Conservation (phyloP, 2,113 vertebrate species). For the Chaetops frenatus region DNA sequence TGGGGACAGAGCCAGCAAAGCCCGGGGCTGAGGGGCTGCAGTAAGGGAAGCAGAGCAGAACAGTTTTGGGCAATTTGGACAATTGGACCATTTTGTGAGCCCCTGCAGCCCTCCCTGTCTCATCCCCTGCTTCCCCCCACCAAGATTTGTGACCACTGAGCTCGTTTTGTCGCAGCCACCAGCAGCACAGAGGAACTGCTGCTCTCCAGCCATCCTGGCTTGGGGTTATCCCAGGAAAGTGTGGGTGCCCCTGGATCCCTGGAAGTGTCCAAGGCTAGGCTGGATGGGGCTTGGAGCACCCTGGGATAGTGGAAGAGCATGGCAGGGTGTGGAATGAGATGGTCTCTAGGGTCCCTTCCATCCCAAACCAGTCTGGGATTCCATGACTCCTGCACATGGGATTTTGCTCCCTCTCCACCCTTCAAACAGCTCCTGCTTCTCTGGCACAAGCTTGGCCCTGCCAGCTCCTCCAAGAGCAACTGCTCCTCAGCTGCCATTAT, state of each 20-base stretch:
- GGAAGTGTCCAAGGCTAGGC: background rate
- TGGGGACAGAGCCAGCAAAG: background rate
- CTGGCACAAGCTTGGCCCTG: background rate
- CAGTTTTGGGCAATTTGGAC: background rate
- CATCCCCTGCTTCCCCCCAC: background rate
- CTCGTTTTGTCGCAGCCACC: fast-evolving
- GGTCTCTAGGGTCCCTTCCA: background rate
- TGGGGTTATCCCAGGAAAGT: background rate
- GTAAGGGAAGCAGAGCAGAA: background rate
- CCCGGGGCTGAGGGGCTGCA: background rate
- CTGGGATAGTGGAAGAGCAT: fast-evolving
- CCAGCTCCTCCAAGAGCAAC: background rate
- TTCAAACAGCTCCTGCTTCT: background rate
- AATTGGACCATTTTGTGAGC: background rate
- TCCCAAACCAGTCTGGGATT: background rate
- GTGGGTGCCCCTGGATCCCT: background rate
- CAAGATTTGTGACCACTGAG: background rate
- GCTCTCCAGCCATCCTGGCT: background rate
- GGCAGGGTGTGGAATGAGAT: fast-evolving
- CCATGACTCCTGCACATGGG: background rate
- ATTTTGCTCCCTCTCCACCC: background rate
- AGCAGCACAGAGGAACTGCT: background rate
- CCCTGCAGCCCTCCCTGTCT: background rate
- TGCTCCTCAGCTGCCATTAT: background rate
- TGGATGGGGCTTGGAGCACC: background rate